These are phyloP conservation scores for Ruditapes philippinarum DNA, from an alignment of 1,140 invertebrate genomes.

Conservation along the genomic window DNA sequence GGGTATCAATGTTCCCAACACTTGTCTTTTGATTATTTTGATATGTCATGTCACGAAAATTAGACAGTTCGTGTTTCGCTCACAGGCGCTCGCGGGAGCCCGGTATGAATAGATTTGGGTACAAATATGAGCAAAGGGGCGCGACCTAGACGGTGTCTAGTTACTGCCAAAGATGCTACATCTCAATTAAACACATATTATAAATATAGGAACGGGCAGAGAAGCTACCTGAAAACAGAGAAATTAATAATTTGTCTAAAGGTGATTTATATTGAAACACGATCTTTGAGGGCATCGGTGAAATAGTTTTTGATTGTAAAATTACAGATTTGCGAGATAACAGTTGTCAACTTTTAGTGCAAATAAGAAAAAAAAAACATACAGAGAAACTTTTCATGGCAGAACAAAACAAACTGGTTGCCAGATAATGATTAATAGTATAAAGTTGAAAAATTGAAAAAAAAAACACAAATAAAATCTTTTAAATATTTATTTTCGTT, in stretches of 20 bases:
- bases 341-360: neutral
- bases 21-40: slow-evolving; percentile 53
- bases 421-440: no score
- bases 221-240: slow-evolving; percentile 19
- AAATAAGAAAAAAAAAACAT: neutral
- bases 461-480: no score
- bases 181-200: slow-evolving; percentile 40
- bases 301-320: slow-evolving; percentile 7
- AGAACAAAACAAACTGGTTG: no score
- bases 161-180: slow-evolving; percentile 34
- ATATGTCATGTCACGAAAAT: slow-evolving; percentile 50
- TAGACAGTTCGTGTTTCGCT: slow-evolving; percentile 17
- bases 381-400: no score
- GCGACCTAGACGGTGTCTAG: slow-evolving; percentile 24
- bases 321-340: neutral
- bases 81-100: slow-evolving; percentile 19
- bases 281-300: neutral
- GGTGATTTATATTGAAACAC: slow-evolving; percentile 50
- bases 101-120: slow-evolving; percentile 6
- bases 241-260: slow-evolving; percentile 49
- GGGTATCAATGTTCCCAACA: slow-evolving; percentile 32
- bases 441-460: no score
- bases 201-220: neutral
- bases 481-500: no score
- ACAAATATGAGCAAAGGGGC: slow-evolving; percentile 35